Conservation (phyloP, 2,888 invertebrate species). For the Steinernema hermaphroditum region DNA sequence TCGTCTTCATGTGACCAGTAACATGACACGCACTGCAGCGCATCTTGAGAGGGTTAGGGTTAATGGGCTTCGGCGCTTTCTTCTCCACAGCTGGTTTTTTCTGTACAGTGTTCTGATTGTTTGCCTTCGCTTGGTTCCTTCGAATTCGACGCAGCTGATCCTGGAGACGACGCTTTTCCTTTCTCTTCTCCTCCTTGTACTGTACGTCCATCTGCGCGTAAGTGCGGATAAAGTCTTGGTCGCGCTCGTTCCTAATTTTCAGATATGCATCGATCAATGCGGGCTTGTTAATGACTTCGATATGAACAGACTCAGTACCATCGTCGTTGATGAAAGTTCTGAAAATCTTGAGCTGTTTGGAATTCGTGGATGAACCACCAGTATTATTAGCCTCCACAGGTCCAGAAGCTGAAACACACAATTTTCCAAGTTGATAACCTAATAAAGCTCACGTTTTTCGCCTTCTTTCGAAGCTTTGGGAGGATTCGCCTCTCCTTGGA, state of each 20-base stretch:
- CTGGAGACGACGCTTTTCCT: conserved; percentile 85
- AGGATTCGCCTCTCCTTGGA: conserved; percentile 75
- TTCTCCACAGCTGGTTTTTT: conserved; percentile 52
- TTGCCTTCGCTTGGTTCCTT: conserved; percentile 69
- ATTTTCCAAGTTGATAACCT: too few relatives aligned
- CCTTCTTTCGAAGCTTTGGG: too few relatives aligned
- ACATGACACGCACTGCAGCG: conserved; percentile 90
- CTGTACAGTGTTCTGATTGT: conserved; percentile 78
- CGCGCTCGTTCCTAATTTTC: conserved; percentile 92
- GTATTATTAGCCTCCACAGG: too few relatives aligned
- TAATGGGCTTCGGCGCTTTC: conserved; percentile 67
- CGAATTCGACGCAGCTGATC: conserved; percentile 86
- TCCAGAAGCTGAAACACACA: too few relatives aligned
- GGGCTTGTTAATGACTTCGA: conserved; percentile 87
- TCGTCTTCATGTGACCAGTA: conserved; percentile 81
- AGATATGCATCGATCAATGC: conserved; percentile 95
- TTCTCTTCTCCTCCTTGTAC: conserved; percentile 94
- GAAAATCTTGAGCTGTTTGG: conserved; percentile 79
- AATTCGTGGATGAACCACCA: background rate
- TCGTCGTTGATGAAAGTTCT: conserved; percentile 75
- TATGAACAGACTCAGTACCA: conserved; percentile 70
- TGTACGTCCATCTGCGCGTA: conserved; percentile 94
- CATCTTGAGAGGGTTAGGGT: conserved; percentile 58
- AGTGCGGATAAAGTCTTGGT: conserved; percentile 75
- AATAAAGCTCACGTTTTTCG: too few relatives aligned